A percentile compares a stretch with the other conserved stretches of the same genome.
phyloP scores from a whole-genome alignment of 2,888 invertebrate species.

The Agrochola circellaris region DNA sequence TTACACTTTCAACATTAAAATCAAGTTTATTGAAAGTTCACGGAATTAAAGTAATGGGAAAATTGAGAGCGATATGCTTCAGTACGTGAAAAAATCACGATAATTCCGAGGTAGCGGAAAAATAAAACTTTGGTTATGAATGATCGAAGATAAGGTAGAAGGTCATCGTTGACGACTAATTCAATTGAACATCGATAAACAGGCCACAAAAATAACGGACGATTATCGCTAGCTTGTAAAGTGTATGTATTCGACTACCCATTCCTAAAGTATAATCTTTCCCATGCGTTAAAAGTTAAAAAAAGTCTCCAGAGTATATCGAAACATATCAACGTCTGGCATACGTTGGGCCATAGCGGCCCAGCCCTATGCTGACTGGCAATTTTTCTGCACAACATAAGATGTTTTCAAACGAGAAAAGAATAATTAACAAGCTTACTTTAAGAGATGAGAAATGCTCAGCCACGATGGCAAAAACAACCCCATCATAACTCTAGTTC shows the following conservation, averaged over 20 bases:
- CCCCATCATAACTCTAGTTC: neutral
- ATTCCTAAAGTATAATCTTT: neutral
- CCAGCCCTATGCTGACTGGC: neutral
- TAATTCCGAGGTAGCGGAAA: constrained; percentile 15
- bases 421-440: neutral
- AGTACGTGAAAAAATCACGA: constrained; percentile 13
- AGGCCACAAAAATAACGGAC: neutral
- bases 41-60: constrained; percentile 22
- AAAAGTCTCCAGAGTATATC: neutral
- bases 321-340: too few relatives aligned
- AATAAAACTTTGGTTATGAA: neutral
- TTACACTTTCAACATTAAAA: constrained; percentile 51
- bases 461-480: neutral
- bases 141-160: constrained; percentile 3
- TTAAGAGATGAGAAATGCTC: neutral
- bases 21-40: constrained; percentile 45
- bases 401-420: neutral
- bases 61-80: constrained; percentile 15
- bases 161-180: neutral
- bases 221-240: constrained; percentile 5
- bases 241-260: neutral
- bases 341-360: neutral
- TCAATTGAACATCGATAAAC: too few relatives aligned
- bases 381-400: neutral
- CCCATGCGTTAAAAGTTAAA: too few relatives aligned